Conservation (phyloP, 2,113 vertebrate species). For the Probosciger aterrimus region DNA sequence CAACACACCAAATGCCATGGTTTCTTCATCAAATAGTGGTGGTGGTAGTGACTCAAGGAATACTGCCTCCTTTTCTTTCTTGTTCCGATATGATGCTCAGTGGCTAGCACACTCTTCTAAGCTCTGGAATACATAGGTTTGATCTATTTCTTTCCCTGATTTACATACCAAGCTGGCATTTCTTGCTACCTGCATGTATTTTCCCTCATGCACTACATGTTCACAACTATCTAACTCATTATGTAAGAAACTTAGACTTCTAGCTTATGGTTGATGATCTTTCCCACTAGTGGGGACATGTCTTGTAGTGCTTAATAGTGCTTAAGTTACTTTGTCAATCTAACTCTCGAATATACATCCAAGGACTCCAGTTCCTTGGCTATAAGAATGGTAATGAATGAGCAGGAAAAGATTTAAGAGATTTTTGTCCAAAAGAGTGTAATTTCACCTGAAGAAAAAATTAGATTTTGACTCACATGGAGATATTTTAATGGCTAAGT, state of each 20-base stretch:
- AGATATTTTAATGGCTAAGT: conserved; percentile 14
- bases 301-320: neutral
- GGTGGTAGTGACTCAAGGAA: neutral
- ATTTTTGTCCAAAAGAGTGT: neutral
- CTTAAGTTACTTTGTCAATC: neutral
- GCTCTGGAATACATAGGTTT: neutral
- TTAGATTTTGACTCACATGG: neutral
- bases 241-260: neutral
- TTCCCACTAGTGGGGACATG: neutral
- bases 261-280: neutral
- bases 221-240: neutral
- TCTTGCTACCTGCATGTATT: neutral
- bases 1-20: neutral
- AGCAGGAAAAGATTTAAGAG: neutral
- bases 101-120: neutral
- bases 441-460: neutral
- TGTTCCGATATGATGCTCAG: neutral
- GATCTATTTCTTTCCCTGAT: neutral
- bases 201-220: neutral
- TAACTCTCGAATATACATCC: neutral
- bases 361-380: neutral
- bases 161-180: neutral
- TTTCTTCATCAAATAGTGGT: neutral
- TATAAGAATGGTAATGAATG: neutral
- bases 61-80: neutral